Evolutionary conservation across 2,797 vertebrate species (phyloP).

Genomic region (Peromyscus nudipes): DNA sequence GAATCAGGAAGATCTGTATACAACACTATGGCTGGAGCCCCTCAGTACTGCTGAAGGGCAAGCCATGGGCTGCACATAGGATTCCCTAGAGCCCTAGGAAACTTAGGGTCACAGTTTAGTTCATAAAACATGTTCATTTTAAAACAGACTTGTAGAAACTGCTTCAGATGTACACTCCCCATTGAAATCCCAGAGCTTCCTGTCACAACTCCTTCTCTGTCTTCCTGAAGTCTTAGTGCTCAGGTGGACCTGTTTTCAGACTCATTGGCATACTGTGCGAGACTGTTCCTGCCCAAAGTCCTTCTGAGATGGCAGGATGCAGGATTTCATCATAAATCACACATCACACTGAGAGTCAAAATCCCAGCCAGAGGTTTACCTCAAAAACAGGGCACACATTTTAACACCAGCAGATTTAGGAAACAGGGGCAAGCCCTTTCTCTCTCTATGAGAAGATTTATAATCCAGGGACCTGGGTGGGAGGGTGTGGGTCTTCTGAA

Average conservation of each 20-base stretch:
- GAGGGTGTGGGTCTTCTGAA: background rate
- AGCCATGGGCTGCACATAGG: background rate
- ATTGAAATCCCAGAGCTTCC: background rate
- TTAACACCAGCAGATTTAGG: slow-evolving; percentile 41
- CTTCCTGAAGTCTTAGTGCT: slow-evolving; percentile 30
- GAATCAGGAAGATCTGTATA: background rate
- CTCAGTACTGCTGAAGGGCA: background rate
- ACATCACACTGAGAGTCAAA: slow-evolving; percentile 33
- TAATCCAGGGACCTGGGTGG: background rate
- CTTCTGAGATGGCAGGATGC: slow-evolving; percentile 18
- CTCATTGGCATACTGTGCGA: background rate
- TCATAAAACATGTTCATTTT: slow-evolving; percentile 40
- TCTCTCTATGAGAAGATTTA: slow-evolving; percentile 60
- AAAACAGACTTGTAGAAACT: slow-evolving; percentile 12
- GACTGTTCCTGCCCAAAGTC: background rate
- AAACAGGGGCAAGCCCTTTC: background rate
- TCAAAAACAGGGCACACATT: slow-evolving; percentile 29
- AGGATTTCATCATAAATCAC: slow-evolving; percentile 65
- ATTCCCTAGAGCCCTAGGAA: background rate
- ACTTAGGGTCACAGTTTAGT: background rate
- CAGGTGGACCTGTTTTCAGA: background rate
- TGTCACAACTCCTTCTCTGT: background rate
- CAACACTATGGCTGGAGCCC: background rate
- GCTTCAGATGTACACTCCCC: background rate
- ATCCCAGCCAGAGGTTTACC: slow-evolving; percentile 14